A percentile compares a stretch with the other conserved stretches of the same genome.
These are phyloP conservation scores for Panthera uncia DNA, from an alignment of 2,113 vertebrate genomes.

Conservation along the genomic window DNA sequence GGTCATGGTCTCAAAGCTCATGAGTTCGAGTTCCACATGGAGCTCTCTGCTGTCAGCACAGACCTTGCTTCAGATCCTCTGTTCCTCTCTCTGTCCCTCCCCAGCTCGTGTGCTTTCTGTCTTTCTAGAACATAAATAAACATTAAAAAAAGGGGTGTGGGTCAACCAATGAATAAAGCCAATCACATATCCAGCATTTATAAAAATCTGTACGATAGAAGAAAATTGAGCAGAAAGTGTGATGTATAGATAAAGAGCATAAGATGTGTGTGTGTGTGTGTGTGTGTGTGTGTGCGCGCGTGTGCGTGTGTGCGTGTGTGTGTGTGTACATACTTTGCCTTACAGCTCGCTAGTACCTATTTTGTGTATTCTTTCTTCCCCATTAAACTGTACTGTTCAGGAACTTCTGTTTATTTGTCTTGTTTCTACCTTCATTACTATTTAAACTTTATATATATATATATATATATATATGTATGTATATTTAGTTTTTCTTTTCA, in stretches of 20 bases:
- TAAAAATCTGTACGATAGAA: not conserved
- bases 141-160: not conserved
- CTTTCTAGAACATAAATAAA: too few species aligned
- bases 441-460: not conserved
- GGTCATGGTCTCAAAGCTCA: too few species aligned
- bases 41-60: too few species aligned
- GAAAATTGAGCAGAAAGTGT: not conserved
- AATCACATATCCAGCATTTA: not conserved
- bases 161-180: not conserved
- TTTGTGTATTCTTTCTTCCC: not conserved
- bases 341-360: accelerated
- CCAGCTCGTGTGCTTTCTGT: too few species aligned
- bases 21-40: too few species aligned
- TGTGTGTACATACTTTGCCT: not conserved
- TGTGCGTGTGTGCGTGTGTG: accelerated
- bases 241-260: not conserved
- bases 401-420: not conserved
- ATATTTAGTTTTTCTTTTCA: not conserved
- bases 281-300: accelerated
- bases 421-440: not conserved
- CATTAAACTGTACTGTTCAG: not conserved
- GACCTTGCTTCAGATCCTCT: too few species aligned
- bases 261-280: accelerated
- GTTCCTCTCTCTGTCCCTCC: too few species aligned
- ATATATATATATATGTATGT: not conserved